A percentile compares a stretch with the other conserved stretches of the same genome.
These are phyloP conservation scores for Cebus imitator DNA, from an alignment of 2,113 vertebrate species.

Conservation along the genomic window DNA sequence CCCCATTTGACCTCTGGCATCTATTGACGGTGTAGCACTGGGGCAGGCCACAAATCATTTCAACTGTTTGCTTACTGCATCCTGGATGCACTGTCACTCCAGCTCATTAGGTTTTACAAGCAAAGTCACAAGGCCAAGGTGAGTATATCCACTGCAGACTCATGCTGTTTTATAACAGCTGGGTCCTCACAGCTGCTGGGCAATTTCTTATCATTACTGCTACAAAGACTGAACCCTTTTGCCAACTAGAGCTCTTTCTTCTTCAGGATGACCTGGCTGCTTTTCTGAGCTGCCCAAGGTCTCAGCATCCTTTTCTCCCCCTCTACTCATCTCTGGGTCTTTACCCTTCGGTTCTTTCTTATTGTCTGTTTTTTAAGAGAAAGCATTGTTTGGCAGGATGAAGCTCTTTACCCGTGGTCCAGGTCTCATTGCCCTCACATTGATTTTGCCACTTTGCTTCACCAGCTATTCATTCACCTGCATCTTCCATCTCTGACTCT, in stretches of 20 bases:
- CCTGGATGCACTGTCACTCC: neutral
- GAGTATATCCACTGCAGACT: neutral
- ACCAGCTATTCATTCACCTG: neutral
- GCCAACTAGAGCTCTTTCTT: neutral
- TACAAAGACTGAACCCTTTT: neutral
- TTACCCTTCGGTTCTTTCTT: neutral
- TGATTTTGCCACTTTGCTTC: neutral
- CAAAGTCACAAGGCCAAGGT: neutral
- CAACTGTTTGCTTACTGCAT: neutral
- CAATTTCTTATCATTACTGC: neutral
- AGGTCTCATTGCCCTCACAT: neutral
- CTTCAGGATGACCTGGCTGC: neutral
- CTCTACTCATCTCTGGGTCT: neutral
- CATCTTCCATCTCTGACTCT: neutral
- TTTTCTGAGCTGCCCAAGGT: neutral
- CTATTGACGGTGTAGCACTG: neutral
- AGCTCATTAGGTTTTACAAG: neutral
- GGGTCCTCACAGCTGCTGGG: neutral
- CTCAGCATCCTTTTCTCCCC: neutral
- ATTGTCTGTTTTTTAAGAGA: neutral
- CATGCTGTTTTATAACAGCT: neutral
- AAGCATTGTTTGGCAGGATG: neutral
- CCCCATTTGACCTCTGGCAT: neutral
- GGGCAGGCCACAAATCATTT: neutral
- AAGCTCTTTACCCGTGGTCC: neutral